phyloP scores from a whole-genome alignment of 2,888 invertebrate species.

The Agriotes lineatus region DNA sequence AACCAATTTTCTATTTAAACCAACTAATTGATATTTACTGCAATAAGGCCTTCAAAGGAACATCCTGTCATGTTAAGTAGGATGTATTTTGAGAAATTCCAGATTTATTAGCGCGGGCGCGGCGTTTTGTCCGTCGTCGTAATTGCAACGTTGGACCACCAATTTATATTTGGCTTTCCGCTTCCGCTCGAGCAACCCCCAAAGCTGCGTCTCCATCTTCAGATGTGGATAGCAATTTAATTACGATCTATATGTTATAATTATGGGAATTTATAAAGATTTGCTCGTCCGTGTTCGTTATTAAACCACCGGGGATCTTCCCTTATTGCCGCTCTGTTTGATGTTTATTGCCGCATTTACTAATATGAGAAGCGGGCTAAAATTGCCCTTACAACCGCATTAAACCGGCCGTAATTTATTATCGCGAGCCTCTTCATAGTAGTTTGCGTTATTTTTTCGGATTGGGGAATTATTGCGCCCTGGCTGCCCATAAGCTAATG shows the following conservation, averaged over 20 bases:
- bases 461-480: too few species aligned
- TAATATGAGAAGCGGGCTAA: constrained; percentile 40
- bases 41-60: too few species aligned
- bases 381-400: constrained; percentile 36
- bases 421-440: neutral
- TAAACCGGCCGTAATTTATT: constrained; percentile 39
- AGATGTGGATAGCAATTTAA: constrained; percentile 64
- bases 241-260: constrained; percentile 65
- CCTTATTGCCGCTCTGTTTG: constrained; percentile 49
- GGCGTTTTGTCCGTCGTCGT: constrained; percentile 5
- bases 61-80: too few species aligned
- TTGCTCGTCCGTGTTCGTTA: constrained; percentile 61
- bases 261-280: constrained; percentile 66
- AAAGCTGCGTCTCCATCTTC: constrained; percentile 55
- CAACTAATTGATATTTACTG: too few species aligned
- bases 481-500: too few species aligned
- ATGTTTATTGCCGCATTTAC: constrained; percentile 47
- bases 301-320: constrained; percentile 56
- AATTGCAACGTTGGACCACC: constrained; percentile 14
- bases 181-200: constrained; percentile 59
- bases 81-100: neutral
- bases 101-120: neutral
- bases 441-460: too few species aligned
- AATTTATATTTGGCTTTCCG: constrained; percentile 51
- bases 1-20: too few species aligned